These are phyloP conservation scores for Matsumyia berberina DNA, from an alignment of 2,888 invertebrate genomes.

Conservation along the genomic window DNA sequence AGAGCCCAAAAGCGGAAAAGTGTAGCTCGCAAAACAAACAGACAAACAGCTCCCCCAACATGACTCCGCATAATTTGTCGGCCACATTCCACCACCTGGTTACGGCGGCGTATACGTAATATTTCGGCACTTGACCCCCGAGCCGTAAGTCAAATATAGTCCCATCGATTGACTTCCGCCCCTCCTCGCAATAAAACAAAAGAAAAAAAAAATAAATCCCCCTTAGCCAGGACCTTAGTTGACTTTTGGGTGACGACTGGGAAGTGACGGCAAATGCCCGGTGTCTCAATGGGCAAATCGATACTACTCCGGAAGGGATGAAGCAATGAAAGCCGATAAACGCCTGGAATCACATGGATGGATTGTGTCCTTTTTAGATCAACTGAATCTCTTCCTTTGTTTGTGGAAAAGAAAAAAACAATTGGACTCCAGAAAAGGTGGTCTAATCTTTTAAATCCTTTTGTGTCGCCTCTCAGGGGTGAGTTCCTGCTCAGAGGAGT, in stretches of 20 bases:
- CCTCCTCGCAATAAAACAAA: not conserved
- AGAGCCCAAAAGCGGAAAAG: not conserved
- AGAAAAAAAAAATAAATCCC: slow-evolving; percentile 15
- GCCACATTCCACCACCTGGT: slow-evolving; percentile 1
- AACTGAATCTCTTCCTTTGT: slow-evolving; percentile 2
- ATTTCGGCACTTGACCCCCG: slow-evolving; percentile 19
- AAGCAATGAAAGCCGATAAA: slow-evolving; percentile 10
- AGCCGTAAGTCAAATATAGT: slow-evolving; percentile 21
- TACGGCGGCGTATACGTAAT: slow-evolving; percentile 10
- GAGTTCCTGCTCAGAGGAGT: not conserved
- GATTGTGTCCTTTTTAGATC: slow-evolving; percentile 1
- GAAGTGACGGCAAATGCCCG: not conserved
- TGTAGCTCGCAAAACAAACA: slow-evolving; percentile 13
- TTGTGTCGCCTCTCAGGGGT: not conserved
- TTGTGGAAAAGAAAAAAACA: not conserved
- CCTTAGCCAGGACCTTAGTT: not conserved
- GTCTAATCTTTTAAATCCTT: slow-evolving; percentile 9
- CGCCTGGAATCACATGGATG: not conserved
- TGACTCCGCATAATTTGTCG: slow-evolving; percentile 16
- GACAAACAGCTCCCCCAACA: not conserved
- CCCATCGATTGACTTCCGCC: slow-evolving; percentile 26
- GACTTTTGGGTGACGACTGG: not conserved
- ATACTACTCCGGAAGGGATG: not conserved
- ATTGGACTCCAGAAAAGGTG: not conserved
- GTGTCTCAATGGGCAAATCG: not conserved